Evolutionary conservation across 2,797 vertebrate species (phyloP).

Genomic region (Dromococcyx pavoninus): DNA sequence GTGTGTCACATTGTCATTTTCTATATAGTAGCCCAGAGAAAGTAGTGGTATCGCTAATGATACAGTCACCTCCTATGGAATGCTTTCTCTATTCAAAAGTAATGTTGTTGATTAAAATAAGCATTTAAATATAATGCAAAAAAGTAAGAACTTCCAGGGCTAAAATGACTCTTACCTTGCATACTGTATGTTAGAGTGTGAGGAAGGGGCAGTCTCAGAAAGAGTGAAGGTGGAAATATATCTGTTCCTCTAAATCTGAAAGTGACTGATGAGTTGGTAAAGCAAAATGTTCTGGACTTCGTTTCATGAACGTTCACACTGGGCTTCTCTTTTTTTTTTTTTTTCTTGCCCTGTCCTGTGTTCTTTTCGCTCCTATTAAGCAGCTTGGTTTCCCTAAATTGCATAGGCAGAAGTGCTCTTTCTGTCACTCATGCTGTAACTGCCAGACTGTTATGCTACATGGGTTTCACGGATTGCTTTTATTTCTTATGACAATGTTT

Average conservation of each 20-base stretch:
- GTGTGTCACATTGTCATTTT: not conserved
- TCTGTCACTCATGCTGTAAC: conserved; percentile 15
- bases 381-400: not conserved
- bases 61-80: not conserved
- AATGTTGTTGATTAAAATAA: not conserved
- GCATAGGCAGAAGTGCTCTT: not conserved
- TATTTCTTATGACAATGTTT: not conserved
- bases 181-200: not conserved
- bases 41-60: not conserved
- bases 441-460: conserved; percentile 54
- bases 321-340: not conserved
- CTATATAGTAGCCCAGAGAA: not conserved
- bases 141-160: not conserved
- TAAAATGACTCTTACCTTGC: conserved; percentile 16
- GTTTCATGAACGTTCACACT: conserved; percentile 22
- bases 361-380: not conserved
- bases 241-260: conserved; percentile 28
- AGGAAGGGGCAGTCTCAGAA: not conserved
- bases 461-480: not conserved
- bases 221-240: not conserved
- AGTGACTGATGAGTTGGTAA: not conserved
- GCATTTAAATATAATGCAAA: conserved; percentile 16
- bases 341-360: not conserved
- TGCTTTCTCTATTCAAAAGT: not conserved
- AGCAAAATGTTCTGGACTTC: conserved; percentile 46